A percentile compares a stretch with the other conserved stretches of the same genome.
These are phyloP conservation scores for Aphis craccivora DNA, from an alignment of 1,140 invertebrate species.

Conservation along the genomic window DNA sequence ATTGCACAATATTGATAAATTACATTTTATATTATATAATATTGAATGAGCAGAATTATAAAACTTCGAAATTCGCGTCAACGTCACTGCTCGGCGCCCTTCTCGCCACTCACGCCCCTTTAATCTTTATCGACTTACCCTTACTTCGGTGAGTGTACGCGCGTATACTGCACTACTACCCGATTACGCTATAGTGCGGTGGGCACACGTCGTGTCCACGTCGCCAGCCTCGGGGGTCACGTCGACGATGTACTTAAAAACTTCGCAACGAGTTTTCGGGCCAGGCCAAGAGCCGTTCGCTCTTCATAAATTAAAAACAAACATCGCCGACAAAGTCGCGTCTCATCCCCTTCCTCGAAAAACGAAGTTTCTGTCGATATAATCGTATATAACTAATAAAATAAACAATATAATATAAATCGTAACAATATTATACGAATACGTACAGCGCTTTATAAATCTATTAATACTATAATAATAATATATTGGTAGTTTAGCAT, in stretches of 20 bases:
- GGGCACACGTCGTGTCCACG: neutral
- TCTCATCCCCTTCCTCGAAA: too few species aligned
- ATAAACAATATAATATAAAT: neutral
- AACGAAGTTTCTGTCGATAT: neutral
- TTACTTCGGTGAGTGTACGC: neutral
- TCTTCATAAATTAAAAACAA: constrained; percentile 37
- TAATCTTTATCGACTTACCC: neutral
- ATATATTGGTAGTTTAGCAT: too few species aligned
- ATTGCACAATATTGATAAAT: too few species aligned
- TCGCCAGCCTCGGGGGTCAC: neutral
- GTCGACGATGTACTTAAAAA: neutral
- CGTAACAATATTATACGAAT: neutral
- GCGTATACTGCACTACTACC: neutral
- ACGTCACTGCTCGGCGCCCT: neutral
- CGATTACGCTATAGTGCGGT: neutral
- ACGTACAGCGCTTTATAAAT: neutral
- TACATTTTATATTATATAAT: neutral
- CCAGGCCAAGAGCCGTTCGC: neutral
- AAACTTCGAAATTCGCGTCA: neutral
- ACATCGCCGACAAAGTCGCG: neutral
- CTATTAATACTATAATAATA: neutral
- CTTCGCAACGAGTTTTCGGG: neutral
- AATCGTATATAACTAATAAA: neutral
- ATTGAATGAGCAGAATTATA: neutral
- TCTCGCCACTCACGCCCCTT: neutral